Base-by-base conservation (phyloP, 2,113 vertebrate genomes). In the Thunnus maccoyii region DNA sequence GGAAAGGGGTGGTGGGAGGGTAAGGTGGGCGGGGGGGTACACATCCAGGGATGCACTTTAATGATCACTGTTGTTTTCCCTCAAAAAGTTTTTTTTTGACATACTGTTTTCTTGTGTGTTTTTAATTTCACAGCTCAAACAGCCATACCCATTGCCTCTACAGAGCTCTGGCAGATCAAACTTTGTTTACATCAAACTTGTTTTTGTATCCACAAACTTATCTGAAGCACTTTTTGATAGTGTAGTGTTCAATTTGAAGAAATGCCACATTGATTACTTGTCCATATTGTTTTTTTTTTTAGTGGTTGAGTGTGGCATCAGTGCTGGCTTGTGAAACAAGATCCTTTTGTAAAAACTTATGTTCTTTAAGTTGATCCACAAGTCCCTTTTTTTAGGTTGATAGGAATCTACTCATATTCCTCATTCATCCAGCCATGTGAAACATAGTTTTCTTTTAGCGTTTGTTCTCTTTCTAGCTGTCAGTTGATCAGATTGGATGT, bases 151-250 rank as follows among this genome's bases (percentile, higher is more conserved):
- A 85, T 89, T 88, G 92, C 82, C 88, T 89, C 85, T 76, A 85
- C 84, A 80, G 88, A 92, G 90, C 86, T 90, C 83, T 88, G 91
- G 88, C 83, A 88, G 89, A 92, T 93, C 87, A 91, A 92, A 92
- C 83, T 83, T 93, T 94, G 93, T 94, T 93, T 94, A 93, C 93
- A 93, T 93, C 73, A 57, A 57, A 77, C 68, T 86, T 80, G 48
- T 87, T 88, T 87, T 92, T 88, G 68, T 93, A 91, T 91, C 90
- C 86, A 89, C 89, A 88, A 90, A 91, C 85, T 73, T 93, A 88
- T 93, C 88, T 94, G 87, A 95, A 94, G 94, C 94, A 95, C 94
- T 95, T 95, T 94, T 91, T 86, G 78, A 91, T 93, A 92, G 91
- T 87, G 84, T 94, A 92, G 92, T 88, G 82, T 91, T 89, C 82